Base-by-base conservation (phyloP, 2,797 vertebrate genomes). In the Protonibea diacanthus region DNA sequence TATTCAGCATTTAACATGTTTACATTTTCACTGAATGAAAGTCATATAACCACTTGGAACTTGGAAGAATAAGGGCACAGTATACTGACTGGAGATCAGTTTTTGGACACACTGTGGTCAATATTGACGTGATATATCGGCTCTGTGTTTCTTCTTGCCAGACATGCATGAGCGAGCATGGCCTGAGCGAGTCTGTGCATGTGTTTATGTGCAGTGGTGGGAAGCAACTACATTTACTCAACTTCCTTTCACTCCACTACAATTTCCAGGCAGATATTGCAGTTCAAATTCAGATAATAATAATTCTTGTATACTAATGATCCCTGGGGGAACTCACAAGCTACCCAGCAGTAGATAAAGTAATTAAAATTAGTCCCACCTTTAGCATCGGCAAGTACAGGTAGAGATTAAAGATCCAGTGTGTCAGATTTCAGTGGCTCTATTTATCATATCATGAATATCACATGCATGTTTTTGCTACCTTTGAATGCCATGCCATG, bases 151-250 rank as follows among this genome's bases (percentile, higher is more conserved):
- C 4, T 59, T 68, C 40, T 8, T 75, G 74, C 17, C n/a, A 55
- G 70, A 51, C 1, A 2, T 58, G 53, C 48, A 49, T 45, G 47
- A 42, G n/a, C 6, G 23, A 74, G 62, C 29, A n/a, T 47, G 63
- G 52, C 58, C 42, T 9, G 53, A 59, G n/a, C n/a, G 27, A 62
- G 72, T 56, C 18, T 18, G 33, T 47, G 21, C 61, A 71, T 20
- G 47, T 49, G 49, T 56, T 15, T 3, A 18, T 33, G 27, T 33
- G 53, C 45, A 49, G 45, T 9, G 6, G 13, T 63, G 12, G 57
- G 20, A 33, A 57, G 18, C n/a, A 17, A 12, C 15, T 6, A 29
- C 44, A 47, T 47, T 47, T 62, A 11, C 13, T 42, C 6, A 40
- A 6, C 33, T 9, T 38, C 33, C 13, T 25, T 27, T 6, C 6